These are phyloP conservation scores for Trididemnum clinides DNA, from an alignment of 23 tunicate genomes.

Conservation along the genomic window DNA sequence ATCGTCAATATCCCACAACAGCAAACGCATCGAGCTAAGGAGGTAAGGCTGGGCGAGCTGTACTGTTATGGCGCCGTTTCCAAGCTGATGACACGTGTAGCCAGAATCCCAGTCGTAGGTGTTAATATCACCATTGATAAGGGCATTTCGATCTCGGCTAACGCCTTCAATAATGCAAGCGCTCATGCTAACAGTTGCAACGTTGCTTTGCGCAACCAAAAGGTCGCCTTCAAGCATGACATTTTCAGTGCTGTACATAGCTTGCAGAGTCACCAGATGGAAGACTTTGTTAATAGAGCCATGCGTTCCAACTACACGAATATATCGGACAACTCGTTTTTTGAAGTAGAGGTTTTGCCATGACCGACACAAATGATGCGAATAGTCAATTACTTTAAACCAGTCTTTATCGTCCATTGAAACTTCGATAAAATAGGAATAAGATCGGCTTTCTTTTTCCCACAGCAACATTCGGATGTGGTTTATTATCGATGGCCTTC, in stretches of 20 bases:
- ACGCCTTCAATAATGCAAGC: conserved; percentile 99
- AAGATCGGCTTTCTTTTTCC: conserved; percentile 90
- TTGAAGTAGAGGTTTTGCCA: conserved; percentile 88
- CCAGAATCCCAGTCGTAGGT: conserved; percentile 98
- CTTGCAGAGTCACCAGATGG: conserved; percentile 88
- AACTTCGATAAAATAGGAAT: conserved; percentile 79
- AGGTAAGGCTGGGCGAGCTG: conserved; percentile 90
- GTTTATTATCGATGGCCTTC: conserved; percentile 91
- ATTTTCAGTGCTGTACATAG: conserved; percentile 56
- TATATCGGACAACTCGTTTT: conserved; percentile 87
- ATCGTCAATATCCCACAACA: conserved; percentile 94
- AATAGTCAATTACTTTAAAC: conserved; percentile 75
- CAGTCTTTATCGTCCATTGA: conserved; percentile 94
- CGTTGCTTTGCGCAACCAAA: conserved; percentile 62
- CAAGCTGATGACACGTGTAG: conserved; percentile 96
- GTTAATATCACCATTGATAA: conserved; percentile 76
- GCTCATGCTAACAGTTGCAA: conserved; percentile 67
- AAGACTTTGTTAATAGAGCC: conserved; percentile 85
- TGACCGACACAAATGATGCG: conserved; percentile 74
- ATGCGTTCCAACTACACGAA: conserved; percentile 93
- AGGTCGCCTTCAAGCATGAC: conserved; percentile 46
- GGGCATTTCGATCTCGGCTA: conserved; percentile 81
- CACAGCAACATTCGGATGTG: conserved; percentile 75
- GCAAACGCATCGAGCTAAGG: conserved; percentile 66
- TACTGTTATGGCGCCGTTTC: conserved; percentile 73